Percentiles rank a stretch among this genome's conserved stretches.
Evolutionary conservation across 2,113 vertebrate genomes (phyloP).

Genomic region (Campylomormyrus tamandua): DNA sequence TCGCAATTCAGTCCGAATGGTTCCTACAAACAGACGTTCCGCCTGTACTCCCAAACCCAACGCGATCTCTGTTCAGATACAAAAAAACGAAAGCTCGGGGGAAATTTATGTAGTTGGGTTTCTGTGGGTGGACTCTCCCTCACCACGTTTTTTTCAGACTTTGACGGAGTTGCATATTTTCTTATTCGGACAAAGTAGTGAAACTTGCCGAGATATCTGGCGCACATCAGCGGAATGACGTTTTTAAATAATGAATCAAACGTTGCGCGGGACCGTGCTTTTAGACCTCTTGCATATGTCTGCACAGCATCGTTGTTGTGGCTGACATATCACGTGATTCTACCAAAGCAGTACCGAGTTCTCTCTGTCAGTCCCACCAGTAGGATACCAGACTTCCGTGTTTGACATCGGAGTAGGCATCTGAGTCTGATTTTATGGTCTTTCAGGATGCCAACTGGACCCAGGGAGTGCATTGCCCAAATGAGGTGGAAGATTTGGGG

Average conservation of each 20-base stretch:
- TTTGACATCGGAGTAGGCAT: not conserved
- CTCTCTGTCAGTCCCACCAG: not conserved
- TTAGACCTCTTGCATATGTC: not conserved
- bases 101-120: not conserved
- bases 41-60: not conserved
- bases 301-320: not conserved
- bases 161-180: not conserved
- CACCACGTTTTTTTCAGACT: not conserved
- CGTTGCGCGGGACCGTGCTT: not conserved
- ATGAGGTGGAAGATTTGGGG: not conserved
- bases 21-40: conserved; percentile 29
- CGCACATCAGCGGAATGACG: not conserved
- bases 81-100: not conserved
- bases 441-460: not conserved
- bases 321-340: not conserved
- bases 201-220: not conserved
- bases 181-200: not conserved
- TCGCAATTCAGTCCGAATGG: not conserved
- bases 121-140: not conserved
- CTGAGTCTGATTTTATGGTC: not conserved
- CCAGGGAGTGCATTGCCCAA: not conserved
- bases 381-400: not conserved
- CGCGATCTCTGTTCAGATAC: not conserved
- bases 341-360: not conserved
- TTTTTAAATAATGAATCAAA: not conserved